Base-by-base conservation (phyloP, 1,140 invertebrate species). In the Parasteatoda tepidariorum region DNA sequence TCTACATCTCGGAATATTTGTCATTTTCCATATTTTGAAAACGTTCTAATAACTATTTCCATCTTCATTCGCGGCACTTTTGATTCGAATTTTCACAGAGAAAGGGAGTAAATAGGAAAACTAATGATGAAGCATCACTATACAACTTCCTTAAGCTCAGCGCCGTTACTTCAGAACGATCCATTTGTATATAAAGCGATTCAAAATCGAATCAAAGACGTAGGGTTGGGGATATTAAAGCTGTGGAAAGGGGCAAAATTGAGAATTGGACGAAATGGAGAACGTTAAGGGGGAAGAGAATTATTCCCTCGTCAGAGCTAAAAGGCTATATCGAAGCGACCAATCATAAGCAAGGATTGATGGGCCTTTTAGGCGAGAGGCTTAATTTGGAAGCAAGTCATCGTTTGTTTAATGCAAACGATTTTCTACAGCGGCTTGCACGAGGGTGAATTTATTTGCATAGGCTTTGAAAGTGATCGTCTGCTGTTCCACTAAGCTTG, bases 291-390 rank as follows among this genome's bases (percentile, higher is more conserved):
- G 57, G 57, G 33, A 33, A 78, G 74, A 48, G 74, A 78, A 78
- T 78, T 48, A 78, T 78, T 78, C 62, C 38, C 74, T 78, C 74
- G 61, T 78, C 74, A 78, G 61, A 57, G 62, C 74, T 78, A 54
- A 78, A 78, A 78, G 62, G 74, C 68, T 71, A 48, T 71, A 71
- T 71, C 68, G 68, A 71, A 71, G 57, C 38, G 41, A 31, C 74
- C 74, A 64, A 78, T 78, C 74, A 78, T 78, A 78, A 78, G 61
- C 41, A 61, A 78, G 74, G 74, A 78, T 78, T 78, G 74, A 78
- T 78, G 74, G 74, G 6, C 61, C 59, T 78, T 66, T 78, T 78
- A 78, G 74, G 62, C 62, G 74, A 48, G 33, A 31, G 38, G 74
- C 74, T 78, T 78, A 78, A 78, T 78, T 78, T 41, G 59, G n/a